These are phyloP conservation scores for Spodoptera frugiperda DNA, from an alignment of 1,140 invertebrate genomes.

Conservation along the genomic window DNA sequence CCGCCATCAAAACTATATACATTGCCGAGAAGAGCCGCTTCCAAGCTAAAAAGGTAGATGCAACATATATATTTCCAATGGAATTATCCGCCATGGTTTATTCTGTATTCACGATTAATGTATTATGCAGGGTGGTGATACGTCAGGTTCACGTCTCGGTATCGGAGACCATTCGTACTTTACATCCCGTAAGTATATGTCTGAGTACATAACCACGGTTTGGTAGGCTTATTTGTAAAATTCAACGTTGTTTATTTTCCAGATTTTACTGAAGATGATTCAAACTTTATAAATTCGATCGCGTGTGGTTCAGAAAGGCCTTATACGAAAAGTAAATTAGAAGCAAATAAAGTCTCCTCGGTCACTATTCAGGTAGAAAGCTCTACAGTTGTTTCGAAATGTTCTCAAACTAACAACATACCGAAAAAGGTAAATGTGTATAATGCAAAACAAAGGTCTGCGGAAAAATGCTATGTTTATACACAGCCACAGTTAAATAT, in stretches of 20 bases:
- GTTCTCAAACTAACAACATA: constrained; percentile 56
- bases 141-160: constrained; percentile 69
- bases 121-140: constrained; percentile 63
- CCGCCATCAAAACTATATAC: constrained; percentile 77
- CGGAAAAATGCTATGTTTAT: constrained; percentile 72
- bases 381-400: constrained; percentile 61
- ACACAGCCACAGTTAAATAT: constrained; percentile 67
- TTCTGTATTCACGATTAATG: not conserved
- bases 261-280: constrained; percentile 66
- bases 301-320: constrained; percentile 52
- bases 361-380: constrained; percentile 57
- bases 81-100: not conserved
- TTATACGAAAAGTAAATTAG: constrained; percentile 54
- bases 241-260: constrained; percentile 26
- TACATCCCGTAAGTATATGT: constrained; percentile 65
- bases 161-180: constrained; percentile 77
- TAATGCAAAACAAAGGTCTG: constrained; percentile 54
- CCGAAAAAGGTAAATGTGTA: constrained; percentile 50
- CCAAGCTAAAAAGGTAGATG: constrained; percentile 43
- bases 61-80: constrained; percentile 18
- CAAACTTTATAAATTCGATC: constrained; percentile 55
- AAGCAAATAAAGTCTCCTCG: constrained; percentile 53
- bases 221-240: not conserved
- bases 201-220: not conserved
- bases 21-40: constrained; percentile 74